These are phyloP conservation scores for Brachylomia viminalis DNA, from an alignment of 2,888 invertebrate species.

Conservation along the genomic window DNA sequence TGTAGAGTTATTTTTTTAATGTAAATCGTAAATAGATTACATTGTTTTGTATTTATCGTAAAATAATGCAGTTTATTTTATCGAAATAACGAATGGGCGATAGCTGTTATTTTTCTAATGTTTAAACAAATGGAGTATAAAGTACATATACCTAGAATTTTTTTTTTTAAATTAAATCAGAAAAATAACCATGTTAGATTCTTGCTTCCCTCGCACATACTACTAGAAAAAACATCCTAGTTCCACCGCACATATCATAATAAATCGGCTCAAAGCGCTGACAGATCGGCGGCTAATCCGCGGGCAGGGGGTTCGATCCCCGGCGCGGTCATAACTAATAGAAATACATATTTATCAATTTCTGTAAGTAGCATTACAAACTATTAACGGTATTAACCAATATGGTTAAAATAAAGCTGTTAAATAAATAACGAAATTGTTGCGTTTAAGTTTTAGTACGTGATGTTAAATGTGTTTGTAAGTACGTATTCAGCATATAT, in stretches of 20 bases:
- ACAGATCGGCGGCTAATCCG: conserved; percentile 73
- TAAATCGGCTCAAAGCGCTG: conserved; percentile 69
- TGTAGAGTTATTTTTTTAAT: too few relatives aligned
- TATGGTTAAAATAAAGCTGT: conserved; percentile 22
- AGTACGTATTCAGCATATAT: too few relatives aligned
- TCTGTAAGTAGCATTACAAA: conserved; percentile 56
- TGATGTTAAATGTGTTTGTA: not conserved
- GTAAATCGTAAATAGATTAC: too few relatives aligned
- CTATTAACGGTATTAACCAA: conserved; percentile 44
- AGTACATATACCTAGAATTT: too few relatives aligned
- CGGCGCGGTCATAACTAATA: conserved; percentile 49
- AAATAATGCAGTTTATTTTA: too few relatives aligned
- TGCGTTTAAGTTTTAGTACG: not conserved
- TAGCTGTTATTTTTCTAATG: too few relatives aligned
- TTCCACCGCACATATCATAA: conserved; percentile 63
- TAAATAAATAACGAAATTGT: not conserved
- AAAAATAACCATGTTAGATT: not conserved
- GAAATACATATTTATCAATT: conserved; percentile 60
- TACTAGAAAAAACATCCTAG: conserved; percentile 54
- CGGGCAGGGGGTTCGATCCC: conserved; percentile 60
- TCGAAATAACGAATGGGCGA: too few relatives aligned
- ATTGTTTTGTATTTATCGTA: too few relatives aligned
- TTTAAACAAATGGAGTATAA: too few relatives aligned
- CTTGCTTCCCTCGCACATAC: conserved; percentile 47
- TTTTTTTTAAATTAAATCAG: not conserved